These are phyloP conservation scores for Platysteira castanea DNA, from an alignment of 2,113 vertebrate genomes.

Conservation along the genomic window DNA sequence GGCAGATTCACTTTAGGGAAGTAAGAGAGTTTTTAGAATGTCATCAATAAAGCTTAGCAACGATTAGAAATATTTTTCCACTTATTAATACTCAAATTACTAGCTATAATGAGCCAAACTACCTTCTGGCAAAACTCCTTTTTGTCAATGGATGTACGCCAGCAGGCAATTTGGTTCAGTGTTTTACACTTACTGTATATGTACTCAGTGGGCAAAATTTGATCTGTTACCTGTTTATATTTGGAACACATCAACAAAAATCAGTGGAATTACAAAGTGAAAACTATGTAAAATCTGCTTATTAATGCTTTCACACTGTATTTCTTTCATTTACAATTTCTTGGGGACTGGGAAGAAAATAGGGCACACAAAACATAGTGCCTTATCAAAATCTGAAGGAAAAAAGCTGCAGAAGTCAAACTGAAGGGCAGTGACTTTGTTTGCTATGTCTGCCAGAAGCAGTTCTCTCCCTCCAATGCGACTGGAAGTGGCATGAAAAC, in stretches of 20 bases:
- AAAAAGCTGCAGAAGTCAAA: background rate
- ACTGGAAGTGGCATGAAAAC: background rate
- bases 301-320: background rate
- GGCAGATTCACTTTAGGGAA: background rate
- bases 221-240: constrained; percentile 57
- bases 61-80: constrained; percentile 48
- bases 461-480: background rate
- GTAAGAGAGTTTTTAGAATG: background rate
- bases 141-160: background rate
- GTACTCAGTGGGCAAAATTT: constrained; percentile 23
- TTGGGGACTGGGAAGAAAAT: background rate
- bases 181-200: constrained; percentile 30
- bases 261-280: background rate
- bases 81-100: constrained; percentile 59
- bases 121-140: constrained; percentile 60
- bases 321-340: background rate
- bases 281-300: background rate
- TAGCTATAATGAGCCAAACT: constrained; percentile 55
- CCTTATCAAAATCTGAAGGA: background rate
- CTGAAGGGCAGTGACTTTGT: background rate
- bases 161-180: constrained; percentile 41
- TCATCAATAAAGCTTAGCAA: constrained; percentile 45
- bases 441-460: background rate
- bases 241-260: constrained; percentile 25
- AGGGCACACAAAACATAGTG: background rate